phyloP scores from a whole-genome alignment of 2,797 vertebrate genomes.

The Artibeus jamaicensis region DNA sequence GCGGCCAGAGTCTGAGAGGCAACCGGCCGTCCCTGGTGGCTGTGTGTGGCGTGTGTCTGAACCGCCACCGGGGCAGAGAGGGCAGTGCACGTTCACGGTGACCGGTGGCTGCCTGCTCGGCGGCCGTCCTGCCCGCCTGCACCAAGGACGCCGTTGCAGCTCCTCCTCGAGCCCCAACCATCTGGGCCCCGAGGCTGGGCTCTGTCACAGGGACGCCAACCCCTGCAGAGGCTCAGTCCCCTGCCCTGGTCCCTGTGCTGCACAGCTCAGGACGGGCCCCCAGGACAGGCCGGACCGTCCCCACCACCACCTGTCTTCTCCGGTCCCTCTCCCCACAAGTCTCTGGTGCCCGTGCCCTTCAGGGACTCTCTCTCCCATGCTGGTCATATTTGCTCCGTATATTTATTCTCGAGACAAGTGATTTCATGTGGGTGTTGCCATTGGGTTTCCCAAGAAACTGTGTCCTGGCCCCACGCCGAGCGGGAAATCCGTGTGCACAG shows the following conservation, averaged over 20 bases:
- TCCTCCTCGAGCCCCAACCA: background rate
- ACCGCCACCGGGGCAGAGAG: background rate
- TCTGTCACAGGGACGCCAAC: too few species aligned
- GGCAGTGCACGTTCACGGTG: rapidly evolving
- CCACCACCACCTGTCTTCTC: rapidly evolving
- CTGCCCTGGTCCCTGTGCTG: rapidly evolving
- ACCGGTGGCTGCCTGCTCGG: background rate
- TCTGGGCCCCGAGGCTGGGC: background rate
- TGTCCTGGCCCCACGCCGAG: background rate
- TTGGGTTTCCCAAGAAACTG: background rate
- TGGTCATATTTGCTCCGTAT: background rate
- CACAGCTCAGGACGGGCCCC: rapidly evolving
- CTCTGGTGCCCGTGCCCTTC: background rate
- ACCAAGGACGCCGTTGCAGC: background rate
- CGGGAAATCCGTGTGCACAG: background rate
- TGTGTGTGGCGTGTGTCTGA: background rate
- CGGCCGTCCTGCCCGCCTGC: too few species aligned
- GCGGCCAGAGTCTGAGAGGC: rapidly evolving
- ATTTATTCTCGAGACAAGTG: background rate
- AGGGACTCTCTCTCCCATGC: background rate
- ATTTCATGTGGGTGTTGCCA: rapidly evolving
- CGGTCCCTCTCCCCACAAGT: too few species aligned
- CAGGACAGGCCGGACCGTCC: rapidly evolving
- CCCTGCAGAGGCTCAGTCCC: rapidly evolving
- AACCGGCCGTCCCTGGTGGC: rapidly evolving